A percentile compares a stretch with the other conserved stretches of the same genome.
Conservation (phyloP, 92 coral and sea anemone genomes). For the Actinernus sp. region DNA sequence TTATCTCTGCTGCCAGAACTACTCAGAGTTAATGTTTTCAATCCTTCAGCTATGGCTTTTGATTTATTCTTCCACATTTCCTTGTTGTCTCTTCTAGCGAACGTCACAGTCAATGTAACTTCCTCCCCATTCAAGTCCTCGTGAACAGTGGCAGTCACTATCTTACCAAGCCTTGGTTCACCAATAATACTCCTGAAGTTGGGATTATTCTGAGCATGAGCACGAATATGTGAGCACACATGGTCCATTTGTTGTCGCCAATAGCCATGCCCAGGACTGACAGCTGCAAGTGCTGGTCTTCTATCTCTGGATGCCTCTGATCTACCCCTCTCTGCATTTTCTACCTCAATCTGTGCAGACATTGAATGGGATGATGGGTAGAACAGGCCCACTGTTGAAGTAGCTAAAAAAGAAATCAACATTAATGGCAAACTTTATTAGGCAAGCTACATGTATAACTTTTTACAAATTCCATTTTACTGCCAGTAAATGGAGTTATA, state of each 20-base stretch:
- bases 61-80: slow-evolving; percentile 81
- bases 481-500: too few relatives aligned
- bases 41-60: slow-evolving; percentile 68
- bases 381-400: slow-evolving; percentile 95
- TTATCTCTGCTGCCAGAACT: slow-evolving; percentile 61
- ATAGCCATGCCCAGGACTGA: slow-evolving; percentile 98
- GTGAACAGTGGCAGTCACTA: slow-evolving; percentile 91
- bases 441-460: too few relatives aligned
- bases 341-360: slow-evolving; percentile 73
- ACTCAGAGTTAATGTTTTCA: slow-evolving; percentile 62
- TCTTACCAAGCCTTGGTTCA: slow-evolving; percentile 95
- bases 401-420: slow-evolving; percentile 61
- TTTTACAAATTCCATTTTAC: too few relatives aligned
- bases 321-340: slow-evolving; percentile 75
- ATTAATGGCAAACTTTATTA: too few relatives aligned
- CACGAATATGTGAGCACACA: slow-evolving; percentile 93
- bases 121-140: slow-evolving; percentile 97
- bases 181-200: slow-evolving; percentile 94
- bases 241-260: slow-evolving; percentile 99
- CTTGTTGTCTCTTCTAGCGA: slow-evolving; percentile 83
- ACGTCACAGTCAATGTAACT: slow-evolving; percentile 86
- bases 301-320: slow-evolving; percentile 88
- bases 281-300: slow-evolving; percentile 85
- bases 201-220: slow-evolving; percentile 95
- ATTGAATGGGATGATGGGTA: slow-evolving; percentile 89